Conservation (phyloP, 1,140 invertebrate genomes). For the Teleogryllus occipitalis region DNA sequence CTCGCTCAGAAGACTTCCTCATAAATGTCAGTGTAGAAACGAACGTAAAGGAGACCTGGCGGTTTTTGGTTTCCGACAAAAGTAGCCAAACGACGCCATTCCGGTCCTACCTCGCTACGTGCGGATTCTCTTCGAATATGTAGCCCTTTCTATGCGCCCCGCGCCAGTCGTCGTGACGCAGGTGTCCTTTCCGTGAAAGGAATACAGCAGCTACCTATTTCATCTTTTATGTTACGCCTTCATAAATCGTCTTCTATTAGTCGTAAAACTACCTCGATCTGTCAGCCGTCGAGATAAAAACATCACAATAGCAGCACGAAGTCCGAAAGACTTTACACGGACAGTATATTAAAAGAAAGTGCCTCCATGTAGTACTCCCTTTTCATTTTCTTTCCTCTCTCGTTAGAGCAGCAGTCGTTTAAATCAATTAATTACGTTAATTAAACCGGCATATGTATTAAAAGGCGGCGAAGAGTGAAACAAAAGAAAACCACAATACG, state of each 20-base stretch:
- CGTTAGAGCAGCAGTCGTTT: not conserved
- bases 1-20: not conserved
- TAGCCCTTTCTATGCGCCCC: not conserved
- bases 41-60: not conserved
- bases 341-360: not conserved
- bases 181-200: not conserved
- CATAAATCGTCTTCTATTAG: not conserved
- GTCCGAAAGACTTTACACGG: not conserved
- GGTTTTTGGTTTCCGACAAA: not conserved
- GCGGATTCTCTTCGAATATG: not conserved
- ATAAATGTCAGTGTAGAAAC: not conserved
- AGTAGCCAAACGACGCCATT: not conserved
- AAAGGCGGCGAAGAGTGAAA: not conserved
- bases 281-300: not conserved
- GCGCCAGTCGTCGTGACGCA: not conserved
- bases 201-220: not conserved
- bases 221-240: not conserved
- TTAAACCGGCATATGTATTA: not conserved
- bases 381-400: not conserved
- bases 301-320: not conserved
- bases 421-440: constrained; percentile 1
- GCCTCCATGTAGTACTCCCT: not conserved
- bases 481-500: not conserved
- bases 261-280: not conserved
- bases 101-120: not conserved